Evolutionary conservation across 2,113 vertebrate species (phyloP), one percentile per base, ranked within the genome.

Genomic region (Cnemophilus loriae): DNA sequence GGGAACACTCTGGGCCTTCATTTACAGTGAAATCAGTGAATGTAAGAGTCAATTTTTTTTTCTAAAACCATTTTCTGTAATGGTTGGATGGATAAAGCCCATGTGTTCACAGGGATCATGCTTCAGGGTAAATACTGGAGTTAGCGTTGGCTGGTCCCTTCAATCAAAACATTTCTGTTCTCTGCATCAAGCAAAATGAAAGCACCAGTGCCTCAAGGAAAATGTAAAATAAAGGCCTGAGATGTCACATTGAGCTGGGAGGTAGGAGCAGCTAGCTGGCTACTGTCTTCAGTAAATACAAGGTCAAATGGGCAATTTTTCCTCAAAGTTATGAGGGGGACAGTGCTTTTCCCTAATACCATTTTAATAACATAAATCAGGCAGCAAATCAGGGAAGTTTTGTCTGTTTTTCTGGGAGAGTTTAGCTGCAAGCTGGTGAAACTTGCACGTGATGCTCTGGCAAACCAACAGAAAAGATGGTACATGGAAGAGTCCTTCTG

Each of bases 101-200:
- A 50, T 92, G 95, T 89, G 91, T 70, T 97, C 86, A 37, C 70
- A 60, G 39, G 65, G 67, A 74, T 89, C 30, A 0, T 14, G 91
- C 97, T 97, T 18, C 78, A 87, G 96, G 97, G 95, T 93, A 96
- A 96, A 94, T 80, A 90, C 55, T 92, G 63, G 81, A 90, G 90
- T 88, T 78, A 92, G 75, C 70, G 94, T 91, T 74, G 64, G 71
- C 94, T 94, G 84, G 95, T 97, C 83, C 84, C 83, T 95, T 89
- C 89, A 90, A 95, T 95, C 93, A 94, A 84, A 96, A 28, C 79
- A 88, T 93, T 91, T 68, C 81, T 89, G 46, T 85, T 95, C 47
- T 83, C 84, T 65, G 56, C 92, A 93, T 71, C 74, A 92, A 95
- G 73, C 53, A 88, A 91, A 87, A 84, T 60, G 69, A 96, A 97